A percentile compares a stretch with the other conserved stretches of the same genome.
Evolutionary conservation across 2,113 vertebrate species (phyloP).

Genomic region (Psilopogon haemacephalus): DNA sequence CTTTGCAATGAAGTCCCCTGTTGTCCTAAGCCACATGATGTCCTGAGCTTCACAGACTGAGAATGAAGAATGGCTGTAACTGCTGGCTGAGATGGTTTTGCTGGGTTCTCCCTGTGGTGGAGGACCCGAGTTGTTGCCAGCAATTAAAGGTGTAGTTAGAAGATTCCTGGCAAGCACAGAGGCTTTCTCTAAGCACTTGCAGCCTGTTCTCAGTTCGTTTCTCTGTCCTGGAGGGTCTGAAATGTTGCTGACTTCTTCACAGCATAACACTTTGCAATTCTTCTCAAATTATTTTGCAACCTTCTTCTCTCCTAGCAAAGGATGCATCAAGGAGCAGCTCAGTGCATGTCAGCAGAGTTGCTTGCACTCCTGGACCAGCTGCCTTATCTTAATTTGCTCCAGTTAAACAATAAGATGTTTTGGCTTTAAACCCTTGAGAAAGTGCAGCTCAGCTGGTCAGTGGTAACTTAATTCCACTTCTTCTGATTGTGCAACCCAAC

Average conservation of each 20-base stretch:
- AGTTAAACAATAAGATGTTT: background rate
- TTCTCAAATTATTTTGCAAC: background rate
- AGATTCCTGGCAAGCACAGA: background rate
- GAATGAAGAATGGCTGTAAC: background rate
- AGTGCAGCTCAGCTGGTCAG: background rate
- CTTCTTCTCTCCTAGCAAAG: background rate
- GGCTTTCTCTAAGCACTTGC: background rate
- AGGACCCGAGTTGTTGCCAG: background rate
- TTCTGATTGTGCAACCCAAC: background rate
- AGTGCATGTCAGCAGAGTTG: background rate
- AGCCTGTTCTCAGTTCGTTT: background rate
- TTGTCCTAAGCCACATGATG: background rate
- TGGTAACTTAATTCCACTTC: background rate
- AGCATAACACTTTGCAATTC: background rate
- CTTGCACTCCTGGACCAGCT: background rate
- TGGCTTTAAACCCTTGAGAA: background rate
- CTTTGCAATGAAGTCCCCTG: background rate
- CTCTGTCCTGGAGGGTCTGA: background rate
- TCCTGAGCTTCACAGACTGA: background rate
- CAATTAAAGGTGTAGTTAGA: background rate
- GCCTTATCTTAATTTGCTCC: background rate
- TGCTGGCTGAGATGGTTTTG: background rate
- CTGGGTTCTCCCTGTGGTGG: background rate
- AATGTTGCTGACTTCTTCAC: background rate
- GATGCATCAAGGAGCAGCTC: fast-evolving